Conservation (phyloP, 2,113 vertebrate genomes). For the Dipodomys spectabilis region DNA sequence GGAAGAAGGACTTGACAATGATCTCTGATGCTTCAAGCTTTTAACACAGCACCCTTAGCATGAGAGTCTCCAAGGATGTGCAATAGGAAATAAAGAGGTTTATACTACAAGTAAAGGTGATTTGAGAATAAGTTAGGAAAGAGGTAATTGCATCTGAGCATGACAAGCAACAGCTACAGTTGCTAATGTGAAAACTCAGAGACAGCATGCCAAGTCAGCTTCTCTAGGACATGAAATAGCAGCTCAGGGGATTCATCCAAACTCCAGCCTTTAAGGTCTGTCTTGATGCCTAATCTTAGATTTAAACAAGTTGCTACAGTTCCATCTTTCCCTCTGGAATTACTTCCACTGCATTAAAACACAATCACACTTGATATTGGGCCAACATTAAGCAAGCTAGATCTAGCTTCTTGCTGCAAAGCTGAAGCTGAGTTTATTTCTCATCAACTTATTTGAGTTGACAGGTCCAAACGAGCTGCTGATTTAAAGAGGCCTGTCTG, state of each 20-base stretch:
- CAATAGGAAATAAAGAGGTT: neutral
- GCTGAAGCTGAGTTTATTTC: neutral
- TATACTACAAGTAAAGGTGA: neutral
- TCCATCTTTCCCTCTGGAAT: neutral
- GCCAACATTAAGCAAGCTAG: neutral
- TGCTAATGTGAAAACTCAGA: neutral
- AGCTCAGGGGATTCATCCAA: neutral
- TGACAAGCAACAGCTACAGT: neutral
- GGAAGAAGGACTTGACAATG: neutral
- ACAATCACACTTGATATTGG: neutral
- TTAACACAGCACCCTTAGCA: neutral
- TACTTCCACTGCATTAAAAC: neutral
- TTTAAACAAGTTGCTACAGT: neutral
- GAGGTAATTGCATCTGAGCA: neutral
- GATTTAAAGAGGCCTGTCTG: neutral
- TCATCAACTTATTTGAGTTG: neutral
- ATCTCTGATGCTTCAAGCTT: neutral
- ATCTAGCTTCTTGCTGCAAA: neutral
- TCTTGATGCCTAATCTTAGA: neutral
- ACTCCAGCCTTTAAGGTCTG: neutral
- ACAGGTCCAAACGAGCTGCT: neutral
- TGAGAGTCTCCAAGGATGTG: neutral
- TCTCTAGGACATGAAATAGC: neutral
- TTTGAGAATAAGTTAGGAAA: conserved; percentile 3
- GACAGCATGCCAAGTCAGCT: neutral